Evolutionary conservation across 2,888 invertebrate species (phyloP), one percentile per base, ranked within the genome.

Genomic region (Drosophila rellima): DNA sequence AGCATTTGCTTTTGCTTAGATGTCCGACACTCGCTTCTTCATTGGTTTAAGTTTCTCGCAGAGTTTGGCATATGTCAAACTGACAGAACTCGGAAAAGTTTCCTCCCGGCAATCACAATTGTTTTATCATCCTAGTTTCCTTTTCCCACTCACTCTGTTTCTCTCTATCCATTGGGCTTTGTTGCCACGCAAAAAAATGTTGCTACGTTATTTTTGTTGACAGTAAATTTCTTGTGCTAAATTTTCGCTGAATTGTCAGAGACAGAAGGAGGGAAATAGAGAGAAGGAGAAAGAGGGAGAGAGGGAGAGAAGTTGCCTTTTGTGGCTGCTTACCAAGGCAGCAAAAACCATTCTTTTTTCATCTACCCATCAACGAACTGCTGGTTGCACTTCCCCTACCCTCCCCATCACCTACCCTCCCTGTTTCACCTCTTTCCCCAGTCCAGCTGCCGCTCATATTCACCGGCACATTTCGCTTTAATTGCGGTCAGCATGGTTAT

Each of bases 401-500:
- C 44, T n/a, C 45, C 31, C 29, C 23, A 20, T n/a, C 31, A 37
- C 7, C 3, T 20, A 3, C 11, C 6, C 37, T 10, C 10, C 10
- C 7, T 26, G 7, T 7, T 7, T 26, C 26, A 26, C 7, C 26
- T 7, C 26, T 26, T 26, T 26, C 7, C 26, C 7, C 35, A 31
- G 31, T 11, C n/a, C 40, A 23, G 40, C 18, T 62, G 33, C 10
- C 44, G 29, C 48, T 29, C 15, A 44, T 29, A 57, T 35, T 48
- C 57, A 74, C 66, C 82, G 56, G 79, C 39, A 61, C 60, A 75
- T 84, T 85, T 70, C 70, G 74, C 68, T 57, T 82, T 83, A 83
- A 83, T 83, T 83, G 83, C 89, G 83, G 83, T 83, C 83, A 88
- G 69, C 78, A 45, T 79, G 83, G 86, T 66, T 70, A 67, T 67